Evolutionary conservation across 2,797 vertebrate species (phyloP), one percentile per base, ranked within the genome.

Genomic region (Hypotaenidia okinawae): DNA sequence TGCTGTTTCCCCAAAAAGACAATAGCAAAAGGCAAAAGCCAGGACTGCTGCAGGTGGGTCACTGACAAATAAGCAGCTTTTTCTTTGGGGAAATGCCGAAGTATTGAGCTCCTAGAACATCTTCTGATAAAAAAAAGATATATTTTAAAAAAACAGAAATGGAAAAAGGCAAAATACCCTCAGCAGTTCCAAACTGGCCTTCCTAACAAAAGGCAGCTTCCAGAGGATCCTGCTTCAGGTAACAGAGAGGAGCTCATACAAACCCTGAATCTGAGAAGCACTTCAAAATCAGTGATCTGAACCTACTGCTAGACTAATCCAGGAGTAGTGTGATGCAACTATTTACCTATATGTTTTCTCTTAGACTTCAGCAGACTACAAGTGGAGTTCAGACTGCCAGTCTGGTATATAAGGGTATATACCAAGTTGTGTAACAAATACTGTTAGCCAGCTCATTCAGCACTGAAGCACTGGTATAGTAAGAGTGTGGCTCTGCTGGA

Each of bases 401-500:
- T 74, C 22, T 51, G 45, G 32, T 28, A 13, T 7, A 5, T 27
- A 57, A 85, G 21, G 17, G 21, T 43, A 58, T 32, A 58, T 37
- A 62, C 30, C 33, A 76, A 75, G 68, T 17, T 43, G 14, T 24
- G 5, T 33, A 75, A 68, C 13, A 63, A 77, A 35, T 16, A 33
- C 17, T 45, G n/a, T 30, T 57, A 33, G n/a, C 23, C 37, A 72
- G 41, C 37, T 74, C 17, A 35, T 51, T 74, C 4, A 9, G 41
- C 32, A 52, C 15, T 68, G 33, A 86, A 84, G 45, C 45, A 32
- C 21, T 18, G 18, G 62, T 18, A 28, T 7, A 28, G 57, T 19
- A 87, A 62, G 45, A 81, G 62, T 52, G n/a, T 41, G n/a, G 47
- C 80, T 95, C 77, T 84, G 66, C 80, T 87, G 93, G 63, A 94